A percentile compares a stretch with the other conserved stretches of the same genome.
Evolutionary conservation across 2,113 vertebrate genomes (phyloP).

Genomic region (Cyanistes caeruleus): DNA sequence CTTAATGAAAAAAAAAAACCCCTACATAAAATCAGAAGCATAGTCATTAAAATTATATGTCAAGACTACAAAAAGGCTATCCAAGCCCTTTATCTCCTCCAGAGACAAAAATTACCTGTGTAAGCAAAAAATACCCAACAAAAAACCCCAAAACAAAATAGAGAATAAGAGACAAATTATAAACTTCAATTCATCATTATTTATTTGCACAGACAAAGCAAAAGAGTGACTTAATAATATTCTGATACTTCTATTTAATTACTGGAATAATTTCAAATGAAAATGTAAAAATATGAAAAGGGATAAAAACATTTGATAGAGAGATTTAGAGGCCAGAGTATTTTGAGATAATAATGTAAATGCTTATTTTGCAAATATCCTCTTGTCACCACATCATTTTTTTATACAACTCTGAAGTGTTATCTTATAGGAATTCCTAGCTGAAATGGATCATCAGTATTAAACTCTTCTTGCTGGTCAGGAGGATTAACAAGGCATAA

Average conservation of each 20-base stretch:
- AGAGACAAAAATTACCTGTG: neutral
- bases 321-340: neutral
- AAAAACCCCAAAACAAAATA: neutral
- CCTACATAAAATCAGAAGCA: neutral
- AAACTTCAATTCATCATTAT: neutral
- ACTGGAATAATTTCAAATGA: neutral
- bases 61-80: neutral
- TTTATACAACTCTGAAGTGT: neutral
- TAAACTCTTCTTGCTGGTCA: neutral
- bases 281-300: conserved; percentile 13
- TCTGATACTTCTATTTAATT: neutral
- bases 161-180: neutral
- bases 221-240: neutral
- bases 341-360: neutral
- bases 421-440: neutral
- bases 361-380: neutral
- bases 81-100: neutral
- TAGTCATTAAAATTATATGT: neutral
- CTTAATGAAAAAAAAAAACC: neutral
- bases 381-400: neutral
- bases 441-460: neutral
- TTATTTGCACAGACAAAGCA: neutral
- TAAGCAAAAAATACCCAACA: neutral
- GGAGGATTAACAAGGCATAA: neutral
- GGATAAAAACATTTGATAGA: neutral